Percentiles rank a stretch among this genome's conserved stretches.
phyloP scores from a whole-genome alignment of 1,140 invertebrate genomes.

The Sesamia nonagrioides region DNA sequence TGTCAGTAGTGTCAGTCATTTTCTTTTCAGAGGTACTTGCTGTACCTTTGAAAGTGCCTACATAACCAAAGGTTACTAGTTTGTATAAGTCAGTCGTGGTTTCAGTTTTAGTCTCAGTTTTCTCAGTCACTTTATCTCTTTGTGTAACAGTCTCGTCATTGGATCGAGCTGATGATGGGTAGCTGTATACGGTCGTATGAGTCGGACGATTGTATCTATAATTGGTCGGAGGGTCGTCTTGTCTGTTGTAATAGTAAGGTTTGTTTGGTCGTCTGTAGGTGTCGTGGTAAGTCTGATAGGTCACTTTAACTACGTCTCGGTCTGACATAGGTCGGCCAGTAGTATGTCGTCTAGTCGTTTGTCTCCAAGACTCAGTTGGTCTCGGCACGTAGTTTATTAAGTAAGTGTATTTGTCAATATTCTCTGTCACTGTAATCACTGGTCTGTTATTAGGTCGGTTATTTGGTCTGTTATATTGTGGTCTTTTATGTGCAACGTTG shows the following conservation, averaged over 20 bases:
- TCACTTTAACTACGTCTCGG: slow-evolving; percentile 82
- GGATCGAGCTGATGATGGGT: slow-evolving; percentile 75
- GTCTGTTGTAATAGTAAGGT: slow-evolving; percentile 78
- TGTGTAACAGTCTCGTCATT: slow-evolving; percentile 66
- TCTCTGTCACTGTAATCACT: slow-evolving; percentile 82
- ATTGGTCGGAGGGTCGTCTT: slow-evolving; percentile 62
- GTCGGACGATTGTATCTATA: slow-evolving; percentile 67
- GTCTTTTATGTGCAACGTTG: slow-evolving; percentile 78
- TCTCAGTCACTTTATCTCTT: slow-evolving; percentile 60
- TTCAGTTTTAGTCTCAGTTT: slow-evolving; percentile 59
- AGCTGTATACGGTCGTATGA: slow-evolving; percentile 56
- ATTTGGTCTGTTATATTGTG: slow-evolving; percentile 71
- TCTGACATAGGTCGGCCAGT: slow-evolving; percentile 54
- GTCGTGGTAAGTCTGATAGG: slow-evolving; percentile 81
- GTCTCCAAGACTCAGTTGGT: slow-evolving; percentile 80
- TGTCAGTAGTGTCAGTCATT: slow-evolving; percentile 54
- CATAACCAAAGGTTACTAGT: slow-evolving; percentile 57
- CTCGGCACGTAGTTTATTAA: slow-evolving; percentile 83
- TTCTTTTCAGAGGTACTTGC: slow-evolving; percentile 75
- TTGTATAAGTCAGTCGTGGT: slow-evolving; percentile 57
- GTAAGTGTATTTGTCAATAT: slow-evolving; percentile 83
- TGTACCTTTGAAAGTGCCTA: slow-evolving; percentile 53
- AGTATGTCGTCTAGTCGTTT: slow-evolving; percentile 68
- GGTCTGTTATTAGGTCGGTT: slow-evolving; percentile 65
- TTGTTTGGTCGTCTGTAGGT: slow-evolving; percentile 82